These are phyloP conservation scores for Amblyjoppa proteus DNA, from an alignment of 2,888 invertebrate genomes.

Conservation along the genomic window DNA sequence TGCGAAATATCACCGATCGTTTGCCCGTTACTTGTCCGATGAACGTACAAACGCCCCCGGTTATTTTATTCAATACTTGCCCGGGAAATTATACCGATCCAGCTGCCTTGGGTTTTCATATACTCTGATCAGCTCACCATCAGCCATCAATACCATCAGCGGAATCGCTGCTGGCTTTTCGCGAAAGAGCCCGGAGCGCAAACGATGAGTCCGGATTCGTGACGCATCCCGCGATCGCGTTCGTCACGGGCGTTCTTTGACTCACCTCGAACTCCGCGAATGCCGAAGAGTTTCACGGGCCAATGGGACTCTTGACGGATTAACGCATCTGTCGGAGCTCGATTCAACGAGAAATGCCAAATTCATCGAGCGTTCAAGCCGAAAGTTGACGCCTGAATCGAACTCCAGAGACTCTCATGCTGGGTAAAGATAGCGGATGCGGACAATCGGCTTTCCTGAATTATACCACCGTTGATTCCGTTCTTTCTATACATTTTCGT, in stretches of 20 bases:
- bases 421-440: not conserved
- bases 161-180: not conserved
- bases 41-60: constrained; percentile 10
- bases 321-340: not conserved
- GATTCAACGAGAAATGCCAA: not conserved
- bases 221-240: not conserved
- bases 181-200: not conserved
- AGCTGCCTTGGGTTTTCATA: not conserved
- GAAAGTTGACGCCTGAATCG: not conserved
- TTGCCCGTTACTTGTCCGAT: constrained; percentile 14
- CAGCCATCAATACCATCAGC: not conserved
- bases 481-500: not conserved
- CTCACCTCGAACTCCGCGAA: not conserved
- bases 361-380: not conserved
- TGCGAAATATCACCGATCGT: constrained; percentile 11
- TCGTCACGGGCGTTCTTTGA: not conserved
- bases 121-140: not conserved
- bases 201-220: not conserved
- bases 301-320: not conserved
- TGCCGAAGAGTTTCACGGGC: not conserved
- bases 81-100: not conserved
- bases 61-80: constrained; percentile 10
- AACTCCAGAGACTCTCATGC: not conserved
- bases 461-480: constrained; percentile 51
- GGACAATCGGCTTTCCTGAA: constrained; percentile 16